phyloP scores from a whole-genome alignment of 53 echinoderm and acorn worm genomes.

The Actinopyga echinites region DNA sequence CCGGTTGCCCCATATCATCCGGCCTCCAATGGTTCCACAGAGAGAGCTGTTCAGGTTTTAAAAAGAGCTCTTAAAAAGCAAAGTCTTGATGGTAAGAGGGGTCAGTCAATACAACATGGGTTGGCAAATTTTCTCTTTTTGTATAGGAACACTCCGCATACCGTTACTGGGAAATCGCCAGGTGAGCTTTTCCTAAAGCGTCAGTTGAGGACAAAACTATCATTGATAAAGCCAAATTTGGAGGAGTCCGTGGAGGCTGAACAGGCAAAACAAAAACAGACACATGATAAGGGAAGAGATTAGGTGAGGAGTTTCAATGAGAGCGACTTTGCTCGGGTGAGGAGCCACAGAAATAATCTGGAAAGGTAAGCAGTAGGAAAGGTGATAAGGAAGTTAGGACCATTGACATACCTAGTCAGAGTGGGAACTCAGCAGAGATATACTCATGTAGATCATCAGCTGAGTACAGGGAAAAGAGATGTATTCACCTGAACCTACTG shows the following conservation, averaged over 20 bases:
- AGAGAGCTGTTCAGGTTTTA: slow-evolving; percentile 12
- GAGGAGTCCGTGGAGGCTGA: too few relatives aligned
- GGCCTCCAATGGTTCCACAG: neutral
- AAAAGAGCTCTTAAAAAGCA: too few relatives aligned
- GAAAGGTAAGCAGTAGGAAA: too few relatives aligned
- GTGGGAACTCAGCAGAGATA: neutral
- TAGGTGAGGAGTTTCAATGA: too few relatives aligned
- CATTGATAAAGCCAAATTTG: neutral
- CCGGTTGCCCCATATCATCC: slow-evolving; percentile 13
- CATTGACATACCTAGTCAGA: too few relatives aligned
- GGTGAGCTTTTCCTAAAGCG: neutral
- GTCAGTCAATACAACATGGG: slow-evolving; percentile 6
- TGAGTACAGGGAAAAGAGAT: neutral
- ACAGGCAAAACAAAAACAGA: too few relatives aligned
- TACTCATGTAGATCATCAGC: neutral
- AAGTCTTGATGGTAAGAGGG: too few relatives aligned
- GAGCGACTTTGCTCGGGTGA: too few relatives aligned
- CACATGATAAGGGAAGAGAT: too few relatives aligned
- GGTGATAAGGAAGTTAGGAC: too few relatives aligned
- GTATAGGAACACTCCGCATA: neutral
- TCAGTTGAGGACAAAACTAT: neutral
- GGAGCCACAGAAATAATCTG: too few relatives aligned
- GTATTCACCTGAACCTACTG: neutral
- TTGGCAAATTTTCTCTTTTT: neutral
- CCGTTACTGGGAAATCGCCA: neutral